Percentiles rank a stretch among this genome's conserved stretches.
phyloP scores from a whole-genome alignment of 2,888 invertebrate species.

The Biston stratarius region DNA sequence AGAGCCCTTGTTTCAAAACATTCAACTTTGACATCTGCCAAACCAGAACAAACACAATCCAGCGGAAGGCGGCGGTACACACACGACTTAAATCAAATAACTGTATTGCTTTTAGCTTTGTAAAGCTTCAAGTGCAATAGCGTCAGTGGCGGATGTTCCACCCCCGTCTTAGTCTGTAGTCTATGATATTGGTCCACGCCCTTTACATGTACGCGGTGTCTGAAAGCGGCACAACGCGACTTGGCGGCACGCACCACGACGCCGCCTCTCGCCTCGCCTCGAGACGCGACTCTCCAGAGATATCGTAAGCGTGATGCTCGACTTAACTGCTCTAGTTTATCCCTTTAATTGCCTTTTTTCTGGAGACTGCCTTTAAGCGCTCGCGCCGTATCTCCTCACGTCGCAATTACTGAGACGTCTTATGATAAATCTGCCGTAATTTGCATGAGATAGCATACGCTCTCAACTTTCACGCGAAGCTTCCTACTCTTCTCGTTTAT shows the following conservation, averaged over 20 bases:
- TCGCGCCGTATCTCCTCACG: slow-evolving; percentile 84
- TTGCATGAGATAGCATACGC: slow-evolving; percentile 87
- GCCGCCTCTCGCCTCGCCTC: slow-evolving; percentile 48
- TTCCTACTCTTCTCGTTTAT: slow-evolving; percentile 84
- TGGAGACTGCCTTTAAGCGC: slow-evolving; percentile 80
- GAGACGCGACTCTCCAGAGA: slow-evolving; percentile 60
- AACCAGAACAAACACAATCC: slow-evolving; percentile 85
- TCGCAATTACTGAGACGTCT: slow-evolving; percentile 86
- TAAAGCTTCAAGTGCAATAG: slow-evolving; percentile 86
- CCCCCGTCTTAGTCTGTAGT: slow-evolving; percentile 81
- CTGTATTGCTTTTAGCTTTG: slow-evolving; percentile 86
- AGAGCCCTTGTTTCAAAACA: slow-evolving; percentile 81
- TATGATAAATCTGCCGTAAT: slow-evolving; percentile 86
- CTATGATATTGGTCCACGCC: slow-evolving; percentile 86
- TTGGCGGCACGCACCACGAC: slow-evolving; percentile 61
- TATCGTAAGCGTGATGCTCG: slow-evolving; percentile 78
- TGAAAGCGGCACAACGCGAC: slow-evolving; percentile 62
- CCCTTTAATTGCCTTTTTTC: slow-evolving; percentile 86
- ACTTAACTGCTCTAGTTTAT: slow-evolving; percentile 83
- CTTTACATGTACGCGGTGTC: slow-evolving; percentile 81
- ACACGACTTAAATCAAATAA: slow-evolving; percentile 86
- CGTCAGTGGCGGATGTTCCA: slow-evolving; percentile 81
- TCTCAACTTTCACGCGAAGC: slow-evolving; percentile 85
- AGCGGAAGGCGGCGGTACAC: slow-evolving; percentile 80
- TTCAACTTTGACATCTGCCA: slow-evolving; percentile 86